Conservation (phyloP, 2,888 invertebrate species). For the Sphaeridia pumilis region DNA sequence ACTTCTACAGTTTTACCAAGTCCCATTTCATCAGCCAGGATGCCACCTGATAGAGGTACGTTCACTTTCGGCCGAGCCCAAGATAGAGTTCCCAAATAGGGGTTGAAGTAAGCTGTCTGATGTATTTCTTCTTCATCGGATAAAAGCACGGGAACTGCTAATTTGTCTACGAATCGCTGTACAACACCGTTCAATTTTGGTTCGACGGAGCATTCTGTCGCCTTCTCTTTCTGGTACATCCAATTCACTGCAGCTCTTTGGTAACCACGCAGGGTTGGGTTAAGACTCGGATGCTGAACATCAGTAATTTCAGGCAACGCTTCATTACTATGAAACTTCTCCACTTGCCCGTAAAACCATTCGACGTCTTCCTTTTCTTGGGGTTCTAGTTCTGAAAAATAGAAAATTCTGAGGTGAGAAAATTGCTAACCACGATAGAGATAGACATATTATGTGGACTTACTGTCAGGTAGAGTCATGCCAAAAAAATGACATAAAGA, state of each 20-base stretch:
- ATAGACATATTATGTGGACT: neutral
- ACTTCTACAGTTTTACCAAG: slow-evolving; percentile 69
- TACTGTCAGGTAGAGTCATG: neutral
- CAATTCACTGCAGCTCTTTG: slow-evolving; percentile 55
- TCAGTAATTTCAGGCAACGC: slow-evolving; percentile 16
- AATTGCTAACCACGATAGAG: neutral
- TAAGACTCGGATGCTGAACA: slow-evolving; percentile 42
- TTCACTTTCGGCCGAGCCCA: slow-evolving; percentile 33
- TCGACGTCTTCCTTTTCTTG: slow-evolving; percentile 29
- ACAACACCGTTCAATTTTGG: slow-evolving; percentile 9
- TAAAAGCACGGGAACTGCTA: slow-evolving; percentile 24
- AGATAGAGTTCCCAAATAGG: slow-evolving; percentile 22
- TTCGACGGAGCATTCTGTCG: slow-evolving; percentile 7
- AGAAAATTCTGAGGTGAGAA: neutral
- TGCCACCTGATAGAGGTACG: slow-evolving; percentile 50
- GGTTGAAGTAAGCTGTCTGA: slow-evolving; percentile 20
- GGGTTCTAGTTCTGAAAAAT: slow-evolving; percentile 8
- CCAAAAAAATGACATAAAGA: neutral
- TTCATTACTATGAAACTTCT: slow-evolving; percentile 28
- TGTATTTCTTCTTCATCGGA: neutral
- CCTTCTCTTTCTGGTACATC: slow-evolving; percentile 53
- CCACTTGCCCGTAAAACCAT: slow-evolving; percentile 35
- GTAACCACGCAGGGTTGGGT: slow-evolving; percentile 51
- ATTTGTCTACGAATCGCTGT: slow-evolving; percentile 25
- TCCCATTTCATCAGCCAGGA: slow-evolving; percentile 71